Base-by-base conservation (phyloP, 1,140 invertebrate species). In the Coptotermes formosanus region DNA sequence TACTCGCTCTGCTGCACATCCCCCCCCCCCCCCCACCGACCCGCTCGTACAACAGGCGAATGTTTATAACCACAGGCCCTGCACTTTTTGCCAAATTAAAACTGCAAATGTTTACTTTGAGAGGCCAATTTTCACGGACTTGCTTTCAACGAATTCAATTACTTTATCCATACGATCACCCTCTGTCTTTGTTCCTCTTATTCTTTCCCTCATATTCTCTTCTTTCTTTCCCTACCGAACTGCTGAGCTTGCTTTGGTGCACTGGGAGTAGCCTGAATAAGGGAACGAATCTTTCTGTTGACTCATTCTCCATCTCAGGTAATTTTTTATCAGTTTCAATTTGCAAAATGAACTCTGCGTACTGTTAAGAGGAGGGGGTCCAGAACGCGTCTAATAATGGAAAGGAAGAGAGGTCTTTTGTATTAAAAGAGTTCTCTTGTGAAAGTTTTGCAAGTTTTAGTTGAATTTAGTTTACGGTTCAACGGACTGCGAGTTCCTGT, bases 321-420 rank as follows among this genome's bases (percentile, higher is more conserved):
- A 75, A 75, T 75, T 75, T 75, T 75, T 75, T 75, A 75, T 75
- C 64, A 75, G 64, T 75, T 75, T 75, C 64, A 75, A 75, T 75
- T 75, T 75, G 64, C 64, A 75, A 75, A 75, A 75, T 75, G 64
- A 75, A 30, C 64, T n/a, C 64, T 75, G 64, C 64, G 14, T 16
- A 30, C 64, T 30, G 64, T 75, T 75, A 75, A 75, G 64, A 75
- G 64, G n/a, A 16, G n/a, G 64, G 64, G n/a, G 25, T 75, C 25
- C 30, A 16, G n/a, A 75, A 75, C 64, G 64, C 3, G 64, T n/a
- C n/a, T 75, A n/a, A 75, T 75, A 75, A 75, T n/a, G 64, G 64
- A 30, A 59, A 30, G 64, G n/a, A 30, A 30, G 64, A 30, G 25
- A 30, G n/a, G 64, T 30, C 64, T 75, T 75, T n/a, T 75, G 64